Base-by-base conservation (phyloP, 2,113 vertebrate species). In the Nipponia nippon region DNA sequence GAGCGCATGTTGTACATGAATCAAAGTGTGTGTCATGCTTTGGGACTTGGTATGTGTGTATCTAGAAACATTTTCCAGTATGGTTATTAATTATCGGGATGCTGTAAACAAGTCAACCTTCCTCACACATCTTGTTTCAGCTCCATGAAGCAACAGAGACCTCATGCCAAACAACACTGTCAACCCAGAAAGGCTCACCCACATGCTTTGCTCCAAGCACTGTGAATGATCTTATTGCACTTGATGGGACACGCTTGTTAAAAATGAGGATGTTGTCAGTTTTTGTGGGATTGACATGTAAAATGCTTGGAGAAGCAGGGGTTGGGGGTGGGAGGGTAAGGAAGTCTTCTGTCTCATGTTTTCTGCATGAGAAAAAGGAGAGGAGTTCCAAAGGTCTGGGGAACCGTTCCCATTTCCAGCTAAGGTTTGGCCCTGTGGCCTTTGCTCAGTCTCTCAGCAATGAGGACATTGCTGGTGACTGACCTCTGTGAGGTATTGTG, bases 91-190 rank as follows among this genome's bases (percentile, higher is more conserved):
- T 95, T 95, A 91, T 77, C 11, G 5, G 75, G 78, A 85, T 76
- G 71, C 71, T 91, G 78, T 91, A 94, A 97, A 97, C 93, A 97
- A 95, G 53, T 90, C 89, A 90, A 36, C 67, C 71, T 87, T 95
- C 89, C 58, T 94, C 91, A 95, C 67, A 93, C 87, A 16, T 90
- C 91, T 91, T 73, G 46, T 83, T 80, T 97, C 89, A 91, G 56
- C 70, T 85, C 81, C n/a, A 16, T 6, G 38, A 81, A 80, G 89
- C 69, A 87, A 65, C n/a, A 85, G 53, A 81, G 59, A 76, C 21
- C 77, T 87, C 46, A 47, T 58, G 70, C 93, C 82, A 91, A 87
- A 93, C 19, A 4, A 69, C 32, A 7, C 4, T 2, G 11, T 53
- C 84, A 96, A 49, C 84, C 38, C 40, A 17, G 73, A 95, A 89